Evolutionary conservation across 2,113 vertebrate genomes (phyloP), one percentile per base, ranked within the genome.

Genomic region (Deroptyus accipitrinus): DNA sequence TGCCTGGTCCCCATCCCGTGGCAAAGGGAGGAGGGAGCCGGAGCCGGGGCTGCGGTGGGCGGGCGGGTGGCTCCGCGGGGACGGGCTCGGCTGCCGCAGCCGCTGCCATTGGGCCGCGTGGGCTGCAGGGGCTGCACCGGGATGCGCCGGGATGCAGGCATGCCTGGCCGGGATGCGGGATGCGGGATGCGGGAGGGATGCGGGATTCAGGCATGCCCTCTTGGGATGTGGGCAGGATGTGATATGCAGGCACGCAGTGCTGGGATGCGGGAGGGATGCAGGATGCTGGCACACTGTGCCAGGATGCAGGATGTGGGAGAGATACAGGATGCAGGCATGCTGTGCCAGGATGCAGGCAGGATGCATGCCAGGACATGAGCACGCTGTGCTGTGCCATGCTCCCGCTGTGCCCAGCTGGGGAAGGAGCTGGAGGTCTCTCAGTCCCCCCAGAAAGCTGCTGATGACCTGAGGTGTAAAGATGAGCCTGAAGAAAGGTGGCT

Each of bases 101-200:
- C 13, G 48, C 96, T 95, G 93, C 96, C 86, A 93, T 96, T 96
- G 96, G 94, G 83, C 89, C 25, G 75, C 91, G 82, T 87, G 93
- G 96, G 94, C 96, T 96, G 96, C 94, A 96, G 94, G 93, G 94
- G 93, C 92, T 96, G 84, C 92, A 25, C 94, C 30, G 80, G 84
- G 37, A 80, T 96, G 84, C 92, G 22, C 94, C 30, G 80, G 84
- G 37, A 80, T 96, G 84, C 91, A 33, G 88, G 73, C 80, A 22
- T 4, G 31, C 48, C 14, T 22, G 39, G 46, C 87, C 22, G 14
- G 90, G 69, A 64, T 72, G 94, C 31, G 11, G 90, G 69, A 64
- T 72, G 94, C 31, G 11, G 52, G 52, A 31, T 55, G 55, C 54
- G 54, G 54, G 30, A 54, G 54, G 31, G 54, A 13, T 57, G 54